Base-by-base conservation (phyloP, 1,140 invertebrate genomes). In the Hormaphis cornu region DNA sequence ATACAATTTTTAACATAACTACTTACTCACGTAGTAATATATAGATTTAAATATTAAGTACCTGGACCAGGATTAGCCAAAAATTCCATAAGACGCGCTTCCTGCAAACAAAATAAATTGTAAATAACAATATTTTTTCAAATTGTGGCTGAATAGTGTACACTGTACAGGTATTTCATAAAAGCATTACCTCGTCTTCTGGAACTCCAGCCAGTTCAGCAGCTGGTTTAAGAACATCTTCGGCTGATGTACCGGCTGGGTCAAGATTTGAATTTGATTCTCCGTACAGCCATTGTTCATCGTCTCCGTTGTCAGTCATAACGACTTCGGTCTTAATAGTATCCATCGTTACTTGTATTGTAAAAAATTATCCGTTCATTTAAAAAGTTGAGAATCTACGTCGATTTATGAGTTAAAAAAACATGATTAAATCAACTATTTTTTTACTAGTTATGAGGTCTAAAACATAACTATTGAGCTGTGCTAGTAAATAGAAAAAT, bases 281-380 rank as follows among this genome's bases (percentile, higher is more conserved):
- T 28, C 87, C 87, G 71, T 89, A 89, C 48, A 89, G 80, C 87
- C 86, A 89, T 74, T 83, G 86, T 79, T 89, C 87, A 77, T 89
- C 87, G 75, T 86, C 88, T 76, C 86, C 84, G 16, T 75, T 74
- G 71, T 81, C 81, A 74, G 87, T 85, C 69, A 83, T 48, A 10
- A 14, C 26, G 2, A 18, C 61, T 35, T 66, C 61, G 8, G 44
- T 30, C 10, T 63, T 63, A 9, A 14, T 20, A 18, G 22, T 14
- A 9, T 18, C 44, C 61, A 66, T 66, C 7, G 12, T 58, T 42
- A 59, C 12, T 8, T 22, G 12, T 37, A 22, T 35, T 22, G 16
- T 56, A 7, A 54, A 56, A 37, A 22, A 5, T 20, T 56, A 22
- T 37, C 6, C 35, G 22, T 37, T 53, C 16, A 53, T 53, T 30